phyloP scores from a whole-genome alignment of 2,113 vertebrate genomes.

The Solenodon paradoxus region DNA sequence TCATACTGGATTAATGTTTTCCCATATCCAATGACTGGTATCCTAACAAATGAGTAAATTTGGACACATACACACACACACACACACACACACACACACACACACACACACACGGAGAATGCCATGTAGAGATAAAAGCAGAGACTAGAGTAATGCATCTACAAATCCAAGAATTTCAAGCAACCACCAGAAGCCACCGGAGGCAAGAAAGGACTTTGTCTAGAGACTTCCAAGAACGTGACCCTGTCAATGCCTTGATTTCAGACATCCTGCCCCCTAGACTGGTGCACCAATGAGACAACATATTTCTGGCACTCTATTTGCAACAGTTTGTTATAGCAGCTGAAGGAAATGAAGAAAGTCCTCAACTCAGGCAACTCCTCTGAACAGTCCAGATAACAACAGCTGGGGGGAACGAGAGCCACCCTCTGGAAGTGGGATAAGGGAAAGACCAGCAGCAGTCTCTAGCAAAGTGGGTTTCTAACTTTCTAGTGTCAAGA shows the following conservation, averaged over 20 bases:
- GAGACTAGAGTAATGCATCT: background rate
- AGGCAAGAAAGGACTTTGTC: background rate
- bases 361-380: background rate
- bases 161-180: background rate
- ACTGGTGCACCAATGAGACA: background rate
- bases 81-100: background rate
- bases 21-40: background rate
- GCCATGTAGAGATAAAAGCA: background rate
- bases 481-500: background rate
- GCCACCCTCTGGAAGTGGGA: no score
- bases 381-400: background rate
- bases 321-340: background rate
- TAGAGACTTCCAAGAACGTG: background rate
- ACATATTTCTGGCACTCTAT: background rate
- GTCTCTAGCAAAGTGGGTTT: background rate
- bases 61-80: background rate
- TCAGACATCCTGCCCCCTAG: background rate
- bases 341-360: background rate
- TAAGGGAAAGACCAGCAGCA: accelerated
- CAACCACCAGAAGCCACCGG: background rate
- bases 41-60: background rate
- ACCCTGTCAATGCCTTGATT: background rate
- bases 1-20: background rate
- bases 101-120: background rate
- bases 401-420: background rate